Evolutionary conservation across 2,888 invertebrate species (phyloP).

Genomic region (Cristatella mucedo): DNA sequence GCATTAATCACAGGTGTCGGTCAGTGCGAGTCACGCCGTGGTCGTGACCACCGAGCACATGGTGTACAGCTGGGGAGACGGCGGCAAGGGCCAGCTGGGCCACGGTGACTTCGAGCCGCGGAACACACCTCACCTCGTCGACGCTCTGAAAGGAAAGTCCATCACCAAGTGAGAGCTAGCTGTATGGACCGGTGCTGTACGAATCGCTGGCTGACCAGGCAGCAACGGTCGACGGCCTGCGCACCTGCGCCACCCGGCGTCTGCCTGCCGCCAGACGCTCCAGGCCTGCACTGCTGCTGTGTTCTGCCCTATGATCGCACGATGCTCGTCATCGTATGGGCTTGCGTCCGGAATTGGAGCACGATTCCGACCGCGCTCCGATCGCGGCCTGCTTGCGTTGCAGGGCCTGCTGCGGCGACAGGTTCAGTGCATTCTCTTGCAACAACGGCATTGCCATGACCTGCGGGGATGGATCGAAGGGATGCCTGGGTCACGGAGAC

Average conservation of each 20-base stretch:
- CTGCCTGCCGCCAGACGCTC: too few species aligned
- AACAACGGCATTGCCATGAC: slow-evolving; percentile 53
- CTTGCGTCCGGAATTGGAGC: too few species aligned
- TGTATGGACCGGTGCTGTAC: too few species aligned
- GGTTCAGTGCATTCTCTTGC: slow-evolving; percentile 52
- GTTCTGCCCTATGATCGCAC: too few species aligned
- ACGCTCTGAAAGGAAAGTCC: slow-evolving; percentile 47
- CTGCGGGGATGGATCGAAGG: slow-evolving; percentile 50
- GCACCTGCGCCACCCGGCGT: too few species aligned
- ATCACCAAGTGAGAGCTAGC: slow-evolving; percentile 43
- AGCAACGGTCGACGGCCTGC: too few species aligned
- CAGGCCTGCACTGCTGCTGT: too few species aligned
- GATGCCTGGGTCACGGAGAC: slow-evolving; percentile 51
- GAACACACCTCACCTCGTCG: slow-evolving; percentile 46
- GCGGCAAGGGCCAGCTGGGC: slow-evolving; percentile 51
- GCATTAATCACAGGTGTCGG: slow-evolving; percentile 29
- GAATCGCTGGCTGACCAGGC: too few species aligned
- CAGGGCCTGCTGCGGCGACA: slow-evolving; percentile 49
- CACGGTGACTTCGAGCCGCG: slow-evolving; percentile 38
- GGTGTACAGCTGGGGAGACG: slow-evolving; percentile 56
- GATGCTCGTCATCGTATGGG: too few species aligned
- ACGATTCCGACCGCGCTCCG: too few species aligned
- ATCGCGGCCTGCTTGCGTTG: slow-evolving; percentile 13
- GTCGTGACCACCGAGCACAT: slow-evolving; percentile 44
- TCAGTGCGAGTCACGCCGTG: slow-evolving; percentile 36